Evolutionary conservation across 1,140 invertebrate genomes (phyloP).

Genomic region (Bombus sibiricus): DNA sequence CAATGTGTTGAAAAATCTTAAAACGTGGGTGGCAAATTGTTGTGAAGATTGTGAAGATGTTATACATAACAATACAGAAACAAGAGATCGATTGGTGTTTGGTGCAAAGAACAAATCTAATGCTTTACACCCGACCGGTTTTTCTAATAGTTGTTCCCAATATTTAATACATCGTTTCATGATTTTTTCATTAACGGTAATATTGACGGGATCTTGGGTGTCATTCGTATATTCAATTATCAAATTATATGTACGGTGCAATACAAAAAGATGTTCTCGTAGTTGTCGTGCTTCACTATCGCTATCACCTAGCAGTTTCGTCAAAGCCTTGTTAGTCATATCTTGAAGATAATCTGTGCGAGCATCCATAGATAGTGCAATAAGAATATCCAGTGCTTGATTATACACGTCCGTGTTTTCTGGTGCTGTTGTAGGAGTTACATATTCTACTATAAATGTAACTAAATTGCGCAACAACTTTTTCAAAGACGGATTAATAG

Average conservation of each 20-base stretch:
- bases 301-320: constrained; percentile 84
- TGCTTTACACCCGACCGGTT: constrained; percentile 89
- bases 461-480: constrained; percentile 87
- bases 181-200: constrained; percentile 86
- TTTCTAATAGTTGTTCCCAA: constrained; percentile 93
- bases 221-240: constrained; percentile 84
- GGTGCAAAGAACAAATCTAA: constrained; percentile 91
- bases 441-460: constrained; percentile 87
- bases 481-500: constrained; percentile 87
- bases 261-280: constrained; percentile 85
- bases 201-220: constrained; percentile 75
- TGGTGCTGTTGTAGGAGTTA: constrained; percentile 82
- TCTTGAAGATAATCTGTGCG: constrained; percentile 89
- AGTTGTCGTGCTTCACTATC: constrained; percentile 87
- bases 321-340: constrained; percentile 83
- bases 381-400: constrained; percentile 85
- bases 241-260: constrained; percentile 88
- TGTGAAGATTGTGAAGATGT: constrained; percentile 87
- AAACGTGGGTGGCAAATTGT: constrained; percentile 89
- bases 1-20: constrained; percentile 91
- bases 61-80: constrained; percentile 89
- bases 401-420: constrained; percentile 80
- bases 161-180: constrained; percentile 89
- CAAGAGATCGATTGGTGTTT: constrained; percentile 84
- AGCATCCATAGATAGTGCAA: constrained; percentile 89